These are phyloP conservation scores for Andrena minutula DNA, from an alignment of 2,888 invertebrate species.

Conservation along the genomic window DNA sequence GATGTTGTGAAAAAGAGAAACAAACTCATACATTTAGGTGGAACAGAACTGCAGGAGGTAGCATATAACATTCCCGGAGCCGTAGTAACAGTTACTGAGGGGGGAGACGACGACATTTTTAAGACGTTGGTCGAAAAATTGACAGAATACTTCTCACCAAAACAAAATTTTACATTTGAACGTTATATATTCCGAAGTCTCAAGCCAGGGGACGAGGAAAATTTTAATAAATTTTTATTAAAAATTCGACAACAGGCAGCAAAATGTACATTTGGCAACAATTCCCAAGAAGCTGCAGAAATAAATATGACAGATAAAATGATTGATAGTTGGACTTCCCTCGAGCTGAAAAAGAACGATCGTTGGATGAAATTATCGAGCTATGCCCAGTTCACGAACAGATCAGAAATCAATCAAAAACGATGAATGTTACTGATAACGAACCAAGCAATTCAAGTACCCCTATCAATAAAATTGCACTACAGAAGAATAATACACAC, in stretches of 20 bases:
- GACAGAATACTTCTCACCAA: background rate
- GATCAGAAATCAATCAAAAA: background rate
- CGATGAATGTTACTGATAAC: background rate
- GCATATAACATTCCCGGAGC: background rate
- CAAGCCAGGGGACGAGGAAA: background rate
- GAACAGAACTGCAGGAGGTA: background rate
- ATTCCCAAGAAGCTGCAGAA: background rate
- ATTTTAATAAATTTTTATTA: background rate
- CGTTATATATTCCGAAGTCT: background rate
- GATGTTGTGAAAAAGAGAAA: background rate
- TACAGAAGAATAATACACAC: background rate
- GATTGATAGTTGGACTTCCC: background rate
- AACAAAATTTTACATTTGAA: background rate
- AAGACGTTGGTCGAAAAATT: background rate
- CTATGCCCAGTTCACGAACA: constrained; percentile 9
- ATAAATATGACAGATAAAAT: constrained; percentile 5
- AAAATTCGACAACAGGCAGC: background rate
- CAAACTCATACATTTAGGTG: background rate
- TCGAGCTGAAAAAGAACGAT: background rate
- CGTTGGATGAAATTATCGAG: constrained; percentile 2
- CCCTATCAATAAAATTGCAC: background rate
- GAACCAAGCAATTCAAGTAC: background rate
- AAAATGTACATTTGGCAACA: background rate
- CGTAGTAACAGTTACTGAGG: background rate
- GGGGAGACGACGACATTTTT: background rate